phyloP scores from a whole-genome alignment of 2,113 vertebrate genomes.

The Empidonax alnorum region DNA sequence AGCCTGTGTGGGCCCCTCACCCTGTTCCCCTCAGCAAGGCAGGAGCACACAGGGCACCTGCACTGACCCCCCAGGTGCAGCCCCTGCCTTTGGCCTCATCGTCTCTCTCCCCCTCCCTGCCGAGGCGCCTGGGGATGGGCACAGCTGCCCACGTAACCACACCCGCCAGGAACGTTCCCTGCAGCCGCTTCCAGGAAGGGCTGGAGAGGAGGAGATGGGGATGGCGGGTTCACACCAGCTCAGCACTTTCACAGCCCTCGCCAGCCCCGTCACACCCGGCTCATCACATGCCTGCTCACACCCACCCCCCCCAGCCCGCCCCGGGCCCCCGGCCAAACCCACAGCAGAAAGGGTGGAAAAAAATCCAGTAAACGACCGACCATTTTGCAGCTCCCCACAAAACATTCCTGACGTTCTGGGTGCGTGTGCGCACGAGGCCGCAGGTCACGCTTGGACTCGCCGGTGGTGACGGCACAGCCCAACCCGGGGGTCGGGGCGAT shows the following conservation, averaged over 20 bases:
- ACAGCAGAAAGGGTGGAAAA: neutral
- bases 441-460: neutral
- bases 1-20: neutral
- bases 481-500: accelerated
- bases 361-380: neutral
- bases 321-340: neutral
- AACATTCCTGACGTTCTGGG: neutral
- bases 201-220: slow-evolving; percentile 5
- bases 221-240: slow-evolving; percentile 50
- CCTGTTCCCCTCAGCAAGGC: neutral
- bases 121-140: neutral
- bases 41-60: neutral
- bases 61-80: neutral
- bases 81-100: neutral
- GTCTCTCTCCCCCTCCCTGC: neutral
- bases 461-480: accelerated
- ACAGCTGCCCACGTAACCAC: neutral
- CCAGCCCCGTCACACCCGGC: slow-evolving; percentile 31
- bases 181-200: slow-evolving; percentile 42
- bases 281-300: slow-evolving; percentile 15
- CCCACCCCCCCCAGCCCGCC: neutral
- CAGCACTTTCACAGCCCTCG: slow-evolving; percentile 45
- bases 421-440: neutral
- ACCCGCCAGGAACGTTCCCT: neutral
- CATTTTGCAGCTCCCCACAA: slow-evolving; percentile 14